Base-by-base conservation (phyloP, 1,140 invertebrate species). In the Calliopsis andreniformis region DNA sequence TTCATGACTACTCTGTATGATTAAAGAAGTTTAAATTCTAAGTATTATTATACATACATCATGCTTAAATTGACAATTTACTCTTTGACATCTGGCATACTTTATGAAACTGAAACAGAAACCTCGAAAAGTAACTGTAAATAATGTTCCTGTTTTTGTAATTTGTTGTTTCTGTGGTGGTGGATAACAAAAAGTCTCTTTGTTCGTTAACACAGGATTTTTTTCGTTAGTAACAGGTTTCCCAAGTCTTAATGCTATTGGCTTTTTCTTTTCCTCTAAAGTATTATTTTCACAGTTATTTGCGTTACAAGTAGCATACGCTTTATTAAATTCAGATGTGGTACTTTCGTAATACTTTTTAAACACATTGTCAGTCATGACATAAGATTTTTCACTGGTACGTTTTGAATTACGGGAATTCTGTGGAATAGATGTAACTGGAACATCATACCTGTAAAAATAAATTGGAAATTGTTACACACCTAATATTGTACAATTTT, bases 11-110 rank as follows among this genome's bases (percentile, higher is more conserved):
- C n/a, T n/a, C n/a, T n/a, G n/a, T n/a, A n/a, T n/a, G n/a, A n/a
- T n/a, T n/a, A n/a, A n/a, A n/a, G n/a, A n/a, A n/a, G n/a, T n/a
- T 55, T 8, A 35, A 66, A 25, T 49, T 61, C 20, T 32, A 49
- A 12, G 20, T 32, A 51, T 16, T 14, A 3, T 25, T 53, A 45
- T 72, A 83, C 82, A 1, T 80, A 83, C 82, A 10, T 72, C 3
- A 32, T 83, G 77, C 0, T 35, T 25, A 4, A n/a, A 84, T 28
- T 0, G 1, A 35, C 82, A 84, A 0, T 0, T 0, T 0, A 8
- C 0, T 12, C 0, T 62, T 6, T 4, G 0, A 49, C 77, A 82
- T 1, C 0, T 3, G 12, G 28, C 42, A 1, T 0, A 12, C 2
- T 0, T 58, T 10, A 82, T 49, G 1, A 0, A 3, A 0, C 0